Evolutionary conservation across 2,888 invertebrate species (phyloP).

Genomic region (Tetragonula carbonaria): DNA sequence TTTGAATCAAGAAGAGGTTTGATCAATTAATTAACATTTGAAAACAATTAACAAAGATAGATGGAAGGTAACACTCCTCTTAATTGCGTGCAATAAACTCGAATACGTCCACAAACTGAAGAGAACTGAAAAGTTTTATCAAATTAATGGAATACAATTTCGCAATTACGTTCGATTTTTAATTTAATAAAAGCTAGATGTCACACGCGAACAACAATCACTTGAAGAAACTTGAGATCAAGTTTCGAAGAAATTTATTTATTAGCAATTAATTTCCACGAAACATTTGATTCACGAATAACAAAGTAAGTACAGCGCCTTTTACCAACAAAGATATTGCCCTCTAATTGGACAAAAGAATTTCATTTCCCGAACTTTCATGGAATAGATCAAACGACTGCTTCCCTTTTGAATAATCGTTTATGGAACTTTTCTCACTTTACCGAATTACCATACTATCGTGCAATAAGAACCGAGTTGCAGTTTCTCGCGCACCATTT

Average conservation of each 20-base stretch:
- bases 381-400: constrained; percentile 43
- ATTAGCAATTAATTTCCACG: constrained; percentile 61
- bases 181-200: constrained; percentile 11
- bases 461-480: constrained; percentile 58
- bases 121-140: neutral
- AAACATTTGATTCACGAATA: constrained; percentile 59
- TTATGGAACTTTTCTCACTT: constrained; percentile 70
- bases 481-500: constrained; percentile 43
- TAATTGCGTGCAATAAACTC: constrained; percentile 1
- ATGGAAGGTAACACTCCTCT: neutral
- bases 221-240: constrained; percentile 26
- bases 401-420: constrained; percentile 66
- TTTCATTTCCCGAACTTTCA: constrained; percentile 65
- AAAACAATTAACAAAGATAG: neutral
- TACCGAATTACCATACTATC: constrained; percentile 67
- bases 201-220: constrained; percentile 7
- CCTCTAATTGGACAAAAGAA: constrained; percentile 68
- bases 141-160: constrained; percentile 7
- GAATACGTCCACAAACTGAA: neutral
- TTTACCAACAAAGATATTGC: constrained; percentile 57
- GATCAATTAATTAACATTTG: constrained; percentile 3
- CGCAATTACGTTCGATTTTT: neutral
- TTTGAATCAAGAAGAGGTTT: neutral
- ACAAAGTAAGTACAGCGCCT: constrained; percentile 34
- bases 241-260: constrained; percentile 24